Percentiles rank a stretch among this genome's conserved stretches.
Conservation (phyloP, 2,113 vertebrate genomes). For the Sceloporus tristichus region DNA sequence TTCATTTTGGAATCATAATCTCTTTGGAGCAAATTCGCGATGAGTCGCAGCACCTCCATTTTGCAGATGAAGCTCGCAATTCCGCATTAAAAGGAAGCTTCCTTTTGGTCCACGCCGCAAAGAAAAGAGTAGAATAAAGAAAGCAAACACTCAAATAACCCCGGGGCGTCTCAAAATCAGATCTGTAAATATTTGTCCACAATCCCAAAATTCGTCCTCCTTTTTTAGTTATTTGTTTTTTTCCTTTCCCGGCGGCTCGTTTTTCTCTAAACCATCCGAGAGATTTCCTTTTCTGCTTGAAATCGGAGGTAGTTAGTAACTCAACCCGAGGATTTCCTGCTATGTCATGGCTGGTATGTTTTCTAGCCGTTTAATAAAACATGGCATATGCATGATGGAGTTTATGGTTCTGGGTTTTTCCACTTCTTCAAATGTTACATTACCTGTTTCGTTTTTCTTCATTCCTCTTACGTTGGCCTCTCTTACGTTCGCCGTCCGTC, state of each 20-base stretch:
- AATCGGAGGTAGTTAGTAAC: conserved; percentile 43
- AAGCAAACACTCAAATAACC: not conserved
- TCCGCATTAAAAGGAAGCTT: not conserved
- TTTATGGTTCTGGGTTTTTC: conserved; percentile 44
- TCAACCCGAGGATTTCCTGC: conserved; percentile 52
- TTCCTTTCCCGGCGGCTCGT: conserved; percentile 17
- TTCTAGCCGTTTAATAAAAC: not conserved
- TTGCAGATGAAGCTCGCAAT: not conserved
- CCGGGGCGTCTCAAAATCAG: not conserved
- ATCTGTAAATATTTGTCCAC: conserved; percentile 31
- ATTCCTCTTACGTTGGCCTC: not conserved
- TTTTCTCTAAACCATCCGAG: conserved; percentile 14
- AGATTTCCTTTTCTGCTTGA: conserved; percentile 1
- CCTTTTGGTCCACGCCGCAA: not conserved
- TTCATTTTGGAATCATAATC: too few relatives aligned
- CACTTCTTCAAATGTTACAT: not conserved
- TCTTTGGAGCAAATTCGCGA: not conserved
- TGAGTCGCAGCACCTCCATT: not conserved
- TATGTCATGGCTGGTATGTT: conserved; percentile 30
- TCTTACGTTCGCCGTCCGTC: not conserved
- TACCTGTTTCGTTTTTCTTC: not conserved
- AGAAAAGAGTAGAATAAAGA: not conserved
- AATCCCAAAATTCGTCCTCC: not conserved
- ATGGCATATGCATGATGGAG: not conserved
- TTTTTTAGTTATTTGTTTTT: not conserved